Percentiles rank a stretch among this genome's conserved stretches.
These are phyloP conservation scores for Champsocephalus esox DNA, from an alignment of 2,797 vertebrate species.

Conservation along the genomic window DNA sequence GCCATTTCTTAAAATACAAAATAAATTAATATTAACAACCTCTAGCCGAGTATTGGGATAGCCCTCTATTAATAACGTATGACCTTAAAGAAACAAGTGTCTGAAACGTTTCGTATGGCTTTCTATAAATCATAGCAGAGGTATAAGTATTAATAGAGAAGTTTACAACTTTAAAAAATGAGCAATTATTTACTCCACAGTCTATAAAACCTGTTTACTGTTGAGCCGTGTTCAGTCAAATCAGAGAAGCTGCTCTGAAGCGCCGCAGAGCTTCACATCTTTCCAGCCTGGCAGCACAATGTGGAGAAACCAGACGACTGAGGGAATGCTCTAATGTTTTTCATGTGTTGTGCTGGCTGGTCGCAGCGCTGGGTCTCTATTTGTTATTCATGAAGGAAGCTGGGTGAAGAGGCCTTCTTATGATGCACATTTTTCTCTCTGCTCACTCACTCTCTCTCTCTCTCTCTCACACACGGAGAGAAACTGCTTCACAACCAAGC, in stretches of 20 bases:
- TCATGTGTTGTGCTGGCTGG: conserved; percentile 83
- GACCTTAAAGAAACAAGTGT: background rate
- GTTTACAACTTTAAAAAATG: too few species aligned
- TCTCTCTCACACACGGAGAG: conserved; percentile 37
- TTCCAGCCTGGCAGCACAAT: conserved; percentile 63
- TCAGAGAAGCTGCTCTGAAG: conserved; percentile 37
- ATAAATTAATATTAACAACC: background rate
- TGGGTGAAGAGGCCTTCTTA: conserved; percentile 84
- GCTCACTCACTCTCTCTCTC: conserved; percentile 15
- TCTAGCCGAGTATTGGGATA: background rate
- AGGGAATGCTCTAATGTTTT: conserved; percentile 83
- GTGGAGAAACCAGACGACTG: conserved; percentile 69
- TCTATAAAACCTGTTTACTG: conserved; percentile 36
- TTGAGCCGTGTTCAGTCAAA: conserved; percentile 18
- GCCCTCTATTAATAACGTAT: background rate
- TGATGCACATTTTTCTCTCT: conserved; percentile 74
- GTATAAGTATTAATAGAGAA: too few species aligned
- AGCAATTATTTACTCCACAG: conserved; percentile 4
- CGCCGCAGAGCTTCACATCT: conserved; percentile 58
- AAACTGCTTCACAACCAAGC: conserved; percentile 54
- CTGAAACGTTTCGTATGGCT: background rate
- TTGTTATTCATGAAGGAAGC: conserved; percentile 88
- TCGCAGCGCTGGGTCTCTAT: conserved; percentile 78
- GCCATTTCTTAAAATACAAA: background rate
- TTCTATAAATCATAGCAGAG: background rate